Base-by-base conservation (phyloP, 1,140 invertebrate genomes). In the Scaptomyza pallida region DNA sequence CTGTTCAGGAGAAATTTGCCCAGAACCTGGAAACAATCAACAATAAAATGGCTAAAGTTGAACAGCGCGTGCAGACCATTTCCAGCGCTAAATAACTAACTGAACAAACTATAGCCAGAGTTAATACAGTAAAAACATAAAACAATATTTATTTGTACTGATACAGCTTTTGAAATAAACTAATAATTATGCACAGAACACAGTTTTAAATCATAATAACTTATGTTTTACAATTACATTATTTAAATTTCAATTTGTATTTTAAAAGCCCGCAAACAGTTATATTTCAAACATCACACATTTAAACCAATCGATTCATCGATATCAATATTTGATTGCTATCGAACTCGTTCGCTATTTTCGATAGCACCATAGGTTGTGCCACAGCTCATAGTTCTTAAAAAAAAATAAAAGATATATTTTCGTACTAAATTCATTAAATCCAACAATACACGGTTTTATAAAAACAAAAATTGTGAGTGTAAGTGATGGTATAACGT, bases 1-100 rank as follows among this genome's bases (percentile, higher is more conserved):
- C 95, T 13, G 96, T 97, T 0, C 95, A 97, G 89, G 94, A 96
- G 83, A 95, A 94, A 41, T 96, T 97, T 85, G 94, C 94, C 15
- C 93, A 94, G 41, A 96, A 96, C 89, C 92, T 96, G 21, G 94
- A 96, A 86, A 94, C 94, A 43, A 95, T 96, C 57, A 94, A 95
- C 55, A 94, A 94, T 62, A 96, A 97, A 77, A 94, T 97, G 65
- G 93, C 93, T 44, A 95, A 94, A 69, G 91, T 97, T 17, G 95
- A 97, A 64, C 93, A 94, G 21, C 93, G 96, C 86, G 93, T 97
- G 62, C 92, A 94, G 30, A 93, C 93, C 6, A 74, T 91, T 35
- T 64, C 85, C 9, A 60, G 52, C 19, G 70, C 79, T 48, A 90
- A 90, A 70, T 90, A 62, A 52, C 1, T 37, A 23, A 26, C 40